These are phyloP conservation scores for Archips xylosteana DNA, from an alignment of 2,888 invertebrate species.

Conservation along the genomic window DNA sequence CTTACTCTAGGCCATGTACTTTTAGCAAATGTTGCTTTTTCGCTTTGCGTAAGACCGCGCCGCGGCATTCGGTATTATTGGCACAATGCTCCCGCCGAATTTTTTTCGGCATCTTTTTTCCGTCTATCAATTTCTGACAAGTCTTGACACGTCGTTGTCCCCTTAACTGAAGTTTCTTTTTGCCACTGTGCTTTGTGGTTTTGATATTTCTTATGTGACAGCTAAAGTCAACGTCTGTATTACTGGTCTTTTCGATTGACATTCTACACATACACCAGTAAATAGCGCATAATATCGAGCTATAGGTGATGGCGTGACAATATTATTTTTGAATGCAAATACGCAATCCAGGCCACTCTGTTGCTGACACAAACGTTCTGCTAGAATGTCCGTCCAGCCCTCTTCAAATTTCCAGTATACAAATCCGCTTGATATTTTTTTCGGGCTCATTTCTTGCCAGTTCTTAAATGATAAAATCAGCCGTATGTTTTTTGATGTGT, in stretches of 20 bases:
- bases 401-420: not conserved
- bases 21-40: no score
- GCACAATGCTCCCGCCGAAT: no score
- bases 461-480: no score
- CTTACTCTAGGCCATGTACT: no score
- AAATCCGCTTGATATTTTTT: no score
- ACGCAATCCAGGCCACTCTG: slow-evolving; percentile 16
- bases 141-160: not conserved
- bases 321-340: slow-evolving; percentile 32
- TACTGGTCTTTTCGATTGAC: no score
- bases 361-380: no score
- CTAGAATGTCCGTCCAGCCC: slow-evolving; percentile 14
- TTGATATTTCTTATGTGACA: not conserved
- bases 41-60: no score
- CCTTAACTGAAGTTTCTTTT: slow-evolving; percentile 5
- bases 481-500: no score
- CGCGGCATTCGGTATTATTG: no score
- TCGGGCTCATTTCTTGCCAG: no score
- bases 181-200: slow-evolving; percentile 7
- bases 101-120: not conserved
- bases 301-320: not conserved
- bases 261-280: no score
- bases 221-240: not conserved
- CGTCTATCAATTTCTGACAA: not conserved
- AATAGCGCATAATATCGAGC: slow-evolving; percentile 16